phyloP scores from a whole-genome alignment of 2,113 vertebrate species.

The Paracyprichromis sp. region DNA sequence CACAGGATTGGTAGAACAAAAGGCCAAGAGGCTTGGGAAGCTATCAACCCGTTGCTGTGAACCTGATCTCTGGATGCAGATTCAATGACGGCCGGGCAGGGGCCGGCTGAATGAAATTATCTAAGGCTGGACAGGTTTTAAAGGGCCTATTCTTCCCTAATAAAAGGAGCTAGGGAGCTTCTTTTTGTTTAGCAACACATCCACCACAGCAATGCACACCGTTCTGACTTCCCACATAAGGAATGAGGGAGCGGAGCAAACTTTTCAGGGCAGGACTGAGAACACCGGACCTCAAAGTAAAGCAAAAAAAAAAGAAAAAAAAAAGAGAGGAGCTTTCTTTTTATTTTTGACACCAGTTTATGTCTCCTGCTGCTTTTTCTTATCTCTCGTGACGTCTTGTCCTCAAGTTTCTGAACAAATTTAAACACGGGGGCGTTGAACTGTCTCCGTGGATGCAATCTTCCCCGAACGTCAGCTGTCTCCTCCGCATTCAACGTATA shows the following conservation, averaged over 20 bases:
- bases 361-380: neutral
- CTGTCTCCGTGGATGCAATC: slow-evolving; percentile 51
- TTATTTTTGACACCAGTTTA: slow-evolving; percentile 7
- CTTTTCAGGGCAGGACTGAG: neutral
- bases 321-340: neutral
- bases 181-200: slow-evolving; percentile 76
- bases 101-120: slow-evolving; percentile 98
- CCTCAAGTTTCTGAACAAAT: slow-evolving; percentile 34
- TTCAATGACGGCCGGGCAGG: slow-evolving; percentile 88
- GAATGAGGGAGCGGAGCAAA: neutral
- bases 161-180: slow-evolving; percentile 83
- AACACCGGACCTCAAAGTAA: neutral
- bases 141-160: slow-evolving; percentile 88
- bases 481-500: slow-evolving; percentile 16
- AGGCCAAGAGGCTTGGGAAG: slow-evolving; percentile 94
- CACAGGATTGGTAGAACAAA: slow-evolving; percentile 81
- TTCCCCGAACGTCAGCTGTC: slow-evolving; percentile 53
- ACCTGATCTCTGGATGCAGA: slow-evolving; percentile 92
- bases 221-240: slow-evolving; percentile 68
- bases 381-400: neutral
- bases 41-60: slow-evolving; percentile 93
- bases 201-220: slow-evolving; percentile 67
- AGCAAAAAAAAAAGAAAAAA: neutral
- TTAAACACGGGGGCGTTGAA: slow-evolving; percentile 40
- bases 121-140: slow-evolving; percentile 98